Evolutionary conservation across 2,113 vertebrate genomes (phyloP).

Genomic region (Phalacrocorax pelagicus): DNA sequence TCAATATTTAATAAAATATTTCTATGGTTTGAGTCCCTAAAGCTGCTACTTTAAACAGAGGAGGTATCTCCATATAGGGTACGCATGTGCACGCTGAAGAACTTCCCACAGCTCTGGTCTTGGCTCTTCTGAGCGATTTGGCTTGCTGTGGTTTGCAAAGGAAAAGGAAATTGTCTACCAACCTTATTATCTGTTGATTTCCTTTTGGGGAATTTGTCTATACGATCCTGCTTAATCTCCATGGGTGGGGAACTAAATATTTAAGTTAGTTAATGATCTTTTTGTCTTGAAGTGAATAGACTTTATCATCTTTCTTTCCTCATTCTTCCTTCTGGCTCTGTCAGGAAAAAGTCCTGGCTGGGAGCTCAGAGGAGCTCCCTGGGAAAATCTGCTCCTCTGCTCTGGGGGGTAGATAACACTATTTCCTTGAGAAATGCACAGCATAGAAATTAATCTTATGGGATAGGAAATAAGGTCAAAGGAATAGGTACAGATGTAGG

Average conservation of each 20-base stretch:
- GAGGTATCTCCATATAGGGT: not conserved
- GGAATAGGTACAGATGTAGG: not conserved
- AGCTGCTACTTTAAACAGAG: not conserved
- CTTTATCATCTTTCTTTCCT: conserved; percentile 1
- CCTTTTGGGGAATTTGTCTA: not conserved
- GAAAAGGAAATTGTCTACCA: not conserved
- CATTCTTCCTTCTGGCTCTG: not conserved
- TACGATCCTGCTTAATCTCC: not conserved
- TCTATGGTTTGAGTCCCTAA: not conserved
- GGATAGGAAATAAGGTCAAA: not conserved
- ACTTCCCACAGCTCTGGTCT: not conserved
- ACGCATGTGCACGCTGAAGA: fast-evolving
- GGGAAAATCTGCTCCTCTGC: not conserved
- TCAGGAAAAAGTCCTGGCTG: not conserved
- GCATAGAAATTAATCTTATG: not conserved
- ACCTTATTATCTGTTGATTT: conserved; percentile 49
- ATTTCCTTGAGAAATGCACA: not conserved
- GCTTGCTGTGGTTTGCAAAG: not conserved
- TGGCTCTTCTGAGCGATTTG: not conserved
- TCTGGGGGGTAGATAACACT: not conserved
- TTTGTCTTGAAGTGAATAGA: conserved; percentile 43
- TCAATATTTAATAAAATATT: not conserved
- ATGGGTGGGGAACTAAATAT: conserved; percentile 30
- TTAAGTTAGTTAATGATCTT: conserved; percentile 16
- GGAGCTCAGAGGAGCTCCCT: not conserved